A percentile compares a stretch with the other conserved stretches of the same genome.
These are phyloP conservation scores for Thera britannica DNA, from an alignment of 2,888 invertebrate genomes.

Conservation along the genomic window DNA sequence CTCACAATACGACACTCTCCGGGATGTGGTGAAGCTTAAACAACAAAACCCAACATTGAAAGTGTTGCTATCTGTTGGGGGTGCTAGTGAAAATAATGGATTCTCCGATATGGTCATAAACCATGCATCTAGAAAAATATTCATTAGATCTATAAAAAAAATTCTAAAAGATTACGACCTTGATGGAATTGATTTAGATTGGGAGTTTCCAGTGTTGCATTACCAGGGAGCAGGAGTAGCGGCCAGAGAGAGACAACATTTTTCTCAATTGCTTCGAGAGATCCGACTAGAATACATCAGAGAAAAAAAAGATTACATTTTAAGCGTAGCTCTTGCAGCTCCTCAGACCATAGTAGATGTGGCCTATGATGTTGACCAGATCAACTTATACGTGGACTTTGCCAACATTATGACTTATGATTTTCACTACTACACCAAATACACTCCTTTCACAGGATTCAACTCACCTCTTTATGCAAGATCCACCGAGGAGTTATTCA, in stretches of 20 bases:
- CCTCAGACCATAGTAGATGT: constrained; percentile 89
- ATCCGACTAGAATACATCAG: constrained; percentile 87
- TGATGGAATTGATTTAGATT: constrained; percentile 92
- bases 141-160: constrained; percentile 82
- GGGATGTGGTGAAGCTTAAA: constrained; percentile 82
- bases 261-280: constrained; percentile 90
- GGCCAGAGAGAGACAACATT: constrained; percentile 87
- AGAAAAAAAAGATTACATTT: constrained; percentile 84
- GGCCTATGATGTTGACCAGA: constrained; percentile 91
- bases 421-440: constrained; percentile 91
- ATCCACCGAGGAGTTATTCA: constrained; percentile 85
- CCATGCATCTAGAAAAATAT: constrained; percentile 88
- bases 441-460: constrained; percentile 92
- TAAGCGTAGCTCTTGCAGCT: constrained; percentile 93
- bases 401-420: constrained; percentile 97
- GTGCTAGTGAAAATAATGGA: constrained; percentile 83
- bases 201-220: constrained; percentile 93
- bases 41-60: constrained; percentile 87
- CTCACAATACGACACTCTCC: constrained; percentile 64
- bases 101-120: constrained; percentile 90
- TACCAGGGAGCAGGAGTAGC: constrained; percentile 4
- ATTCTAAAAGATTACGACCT: constrained; percentile 82
- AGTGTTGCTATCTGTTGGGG: constrained; percentile 91
- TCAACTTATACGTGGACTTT: constrained; percentile 93
- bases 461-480: constrained; percentile 92